Base-by-base conservation (phyloP, 2,113 vertebrate genomes). In the Pteropus alecto region DNA sequence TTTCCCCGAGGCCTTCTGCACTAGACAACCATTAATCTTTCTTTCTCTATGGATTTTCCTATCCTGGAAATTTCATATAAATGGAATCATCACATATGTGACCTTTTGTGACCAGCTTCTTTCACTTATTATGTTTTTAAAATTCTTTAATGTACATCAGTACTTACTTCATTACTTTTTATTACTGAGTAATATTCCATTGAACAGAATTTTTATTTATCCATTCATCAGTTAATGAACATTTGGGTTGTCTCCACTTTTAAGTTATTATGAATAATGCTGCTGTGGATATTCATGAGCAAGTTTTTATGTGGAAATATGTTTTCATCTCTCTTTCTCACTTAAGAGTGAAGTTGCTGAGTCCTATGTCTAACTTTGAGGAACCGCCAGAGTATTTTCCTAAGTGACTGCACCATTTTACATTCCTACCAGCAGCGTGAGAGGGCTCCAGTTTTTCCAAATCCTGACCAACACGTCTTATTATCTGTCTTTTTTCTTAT, bases 401-500 rank as follows among this genome's bases (percentile, higher is more conserved):
- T 71, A 67, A 54, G 76, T 56, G 43, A 46, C 73, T 38, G 21
- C 1, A 71, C 12, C 13, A 28, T 61, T 94, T 93, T 81, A n/a
- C 35, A 7, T 16, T 78, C 60, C 22, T 22, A 24, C 4, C 16
- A 61, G 28, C 43, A 63, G 54, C 10, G 12, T 48, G 2, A 12
- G 38, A 96, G 13, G 54, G 77, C 46, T 87, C 88, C 63, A 9
- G 1, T 26, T 79, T 90, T 83, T 76, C 81, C 56, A 51, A 33
- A 86, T 63, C 67, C 73, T 93, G 71, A 77, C 77, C 71, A 38
- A 58, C 67, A 71, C 35, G 60, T 97, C 74, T 30, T 76, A 48
- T 63, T 88, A 86, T 79, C 86, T 97, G 43, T 65, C 82, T 70
- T 77, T 87, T 96, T 88, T 43, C 48, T 93, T 90, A 63, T 56